phyloP scores from a whole-genome alignment of 2,888 invertebrate species.

The Onchidella celtica region DNA sequence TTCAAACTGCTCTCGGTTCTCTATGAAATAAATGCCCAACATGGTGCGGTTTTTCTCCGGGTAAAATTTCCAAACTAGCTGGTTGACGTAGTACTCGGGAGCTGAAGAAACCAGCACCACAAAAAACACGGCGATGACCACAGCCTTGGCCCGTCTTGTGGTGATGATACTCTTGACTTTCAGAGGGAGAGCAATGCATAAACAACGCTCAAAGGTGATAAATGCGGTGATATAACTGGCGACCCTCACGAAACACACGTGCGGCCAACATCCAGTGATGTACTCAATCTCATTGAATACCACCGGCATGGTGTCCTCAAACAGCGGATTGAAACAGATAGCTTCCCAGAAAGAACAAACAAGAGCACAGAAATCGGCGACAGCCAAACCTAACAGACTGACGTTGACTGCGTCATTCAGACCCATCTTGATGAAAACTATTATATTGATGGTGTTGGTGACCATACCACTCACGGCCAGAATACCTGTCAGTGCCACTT shows the following conservation, averaged over 20 bases:
- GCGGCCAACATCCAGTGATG: conserved; percentile 56
- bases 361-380: conserved; percentile 2
- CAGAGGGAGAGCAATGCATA: conserved; percentile 29
- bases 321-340: conserved; percentile 31
- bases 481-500: conserved; percentile 8
- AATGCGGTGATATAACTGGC: conserved; percentile 35
- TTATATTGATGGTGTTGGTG: conserved; percentile 29
- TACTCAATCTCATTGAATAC: conserved; percentile 93
- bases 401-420: conserved; percentile 35
- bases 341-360: conserved; percentile 25
- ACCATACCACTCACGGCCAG: conserved; percentile 12
- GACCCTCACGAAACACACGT: conserved; percentile 17
- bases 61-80: conserved; percentile 44
- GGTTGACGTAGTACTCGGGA: conserved; percentile 25
- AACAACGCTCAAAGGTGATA: conserved; percentile 32
- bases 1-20: conserved; percentile 22
- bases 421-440: conserved; percentile 32
- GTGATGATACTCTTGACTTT: conserved; percentile 30
- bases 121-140: neutral
- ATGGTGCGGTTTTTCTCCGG: conserved; percentile 44
- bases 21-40: conserved; percentile 29
- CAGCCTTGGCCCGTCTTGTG: neutral
- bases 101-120: conserved; percentile 8
- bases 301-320: conserved; percentile 84
- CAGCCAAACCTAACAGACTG: conserved; percentile 3